Evolutionary conservation across 2,113 vertebrate species (phyloP), one percentile per base, ranked within the genome.

Genomic region (Anas platyrhynchos): DNA sequence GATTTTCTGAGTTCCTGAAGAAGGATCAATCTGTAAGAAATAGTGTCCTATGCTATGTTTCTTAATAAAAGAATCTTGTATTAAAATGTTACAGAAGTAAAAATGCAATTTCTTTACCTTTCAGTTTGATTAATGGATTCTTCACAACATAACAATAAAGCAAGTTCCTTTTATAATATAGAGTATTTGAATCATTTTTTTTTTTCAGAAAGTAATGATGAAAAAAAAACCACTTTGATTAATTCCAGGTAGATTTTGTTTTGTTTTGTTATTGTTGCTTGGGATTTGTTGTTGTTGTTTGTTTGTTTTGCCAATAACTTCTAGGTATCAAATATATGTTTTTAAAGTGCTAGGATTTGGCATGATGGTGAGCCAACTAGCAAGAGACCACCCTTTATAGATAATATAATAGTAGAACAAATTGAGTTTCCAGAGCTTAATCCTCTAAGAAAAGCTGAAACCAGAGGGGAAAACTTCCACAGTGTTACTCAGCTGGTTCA

Each of bases 101-200:
- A 96, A 96, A 95, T 94, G 78, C 94, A 97, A 96, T 97, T 96
- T 96, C 91, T 89, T 95, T 96, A 86, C 94, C 96, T 96, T 95
- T 97, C 96, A 92, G 62, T 96, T 95, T 96, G 95, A 97, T 96
- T 87, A 96, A 95, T 95, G 88, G 83, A 89, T 95, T 97, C 83
- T 94, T 91, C 86, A 91, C 26, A 88, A 52, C 61, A 66, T 31
- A 86, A 84, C 80, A 96, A 85, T 75, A 95, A 94, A 92, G 81
- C 31, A 93, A 76, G 73, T 93, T 95, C 46, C 43, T 93, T 89
- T 95, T 94, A 65, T 89, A 91, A 69, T 83, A 38, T 14, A 71
- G 13, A 77, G 11, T 66, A 83, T 88, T 94, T 94, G 67, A 89
- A 62, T 84, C 2, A 13, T 48, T 41, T 41, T 66, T 65, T 66